Conservation (phyloP, 2,888 invertebrate species). For the Diachrysia chrysitis region DNA sequence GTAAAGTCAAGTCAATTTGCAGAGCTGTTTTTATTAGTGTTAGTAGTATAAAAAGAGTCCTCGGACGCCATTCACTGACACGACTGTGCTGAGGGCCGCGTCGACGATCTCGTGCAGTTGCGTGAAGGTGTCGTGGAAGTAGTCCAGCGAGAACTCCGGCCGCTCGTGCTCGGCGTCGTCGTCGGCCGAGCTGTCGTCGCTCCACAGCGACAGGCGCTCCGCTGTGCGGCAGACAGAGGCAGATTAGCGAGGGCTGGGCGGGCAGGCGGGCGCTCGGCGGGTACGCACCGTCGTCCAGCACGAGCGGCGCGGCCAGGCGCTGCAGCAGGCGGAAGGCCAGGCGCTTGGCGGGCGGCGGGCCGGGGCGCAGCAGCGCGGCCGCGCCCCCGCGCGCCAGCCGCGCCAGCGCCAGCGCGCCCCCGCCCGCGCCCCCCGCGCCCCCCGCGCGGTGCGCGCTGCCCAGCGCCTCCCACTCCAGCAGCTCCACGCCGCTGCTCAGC, state of each 20-base stretch:
- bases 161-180: conserved; percentile 48
- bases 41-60: too few relatives aligned
- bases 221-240: conserved; percentile 54
- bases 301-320: conserved; percentile 62
- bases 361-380: conserved; percentile 43
- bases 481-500: neutral
- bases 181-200: conserved; percentile 46
- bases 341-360: conserved; percentile 60
- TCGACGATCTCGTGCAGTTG: conserved; percentile 65
- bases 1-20: too few relatives aligned
- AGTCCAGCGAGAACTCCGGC: conserved; percentile 59
- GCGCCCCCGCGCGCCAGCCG: conserved; percentile 16
- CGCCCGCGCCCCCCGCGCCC: conserved; percentile 1
- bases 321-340: conserved; percentile 66
- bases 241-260: neutral
- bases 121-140: conserved; percentile 57
- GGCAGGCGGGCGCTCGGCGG: neutral
- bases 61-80: conserved; percentile 52
- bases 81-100: conserved; percentile 62
- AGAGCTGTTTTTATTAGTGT: neutral
- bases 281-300: conserved; percentile 69
- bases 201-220: conserved; percentile 64
- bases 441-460: neutral
- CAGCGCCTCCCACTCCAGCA: conserved; percentile 9
- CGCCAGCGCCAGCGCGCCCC: conserved; percentile 1